These are phyloP conservation scores for Peromyscus melanophrys DNA, from an alignment of 2,797 vertebrate species.

Conservation along the genomic window DNA sequence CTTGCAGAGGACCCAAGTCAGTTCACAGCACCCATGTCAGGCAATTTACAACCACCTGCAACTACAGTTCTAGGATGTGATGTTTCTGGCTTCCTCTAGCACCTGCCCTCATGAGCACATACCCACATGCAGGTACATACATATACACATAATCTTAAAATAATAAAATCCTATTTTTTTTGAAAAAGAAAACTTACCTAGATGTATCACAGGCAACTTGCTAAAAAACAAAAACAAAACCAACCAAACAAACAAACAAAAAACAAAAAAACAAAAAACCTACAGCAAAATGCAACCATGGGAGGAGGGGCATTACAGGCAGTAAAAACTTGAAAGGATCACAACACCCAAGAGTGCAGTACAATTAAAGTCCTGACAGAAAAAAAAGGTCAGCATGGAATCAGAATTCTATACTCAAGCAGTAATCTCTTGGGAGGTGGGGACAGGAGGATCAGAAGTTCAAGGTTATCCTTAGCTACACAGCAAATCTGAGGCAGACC, in stretches of 20 bases:
- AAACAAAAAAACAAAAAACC: too few species aligned
- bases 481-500: not conserved
- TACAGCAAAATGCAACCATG: not conserved
- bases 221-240: not conserved
- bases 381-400: constrained; percentile 5
- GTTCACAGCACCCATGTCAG: not conserved
- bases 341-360: constrained; percentile 41
- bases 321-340: constrained; percentile 19
- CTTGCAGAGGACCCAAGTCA: not conserved
- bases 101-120: not conserved
- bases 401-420: not conserved
- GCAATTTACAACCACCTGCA: not conserved
- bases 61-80: not conserved
- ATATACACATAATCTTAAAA: not conserved
- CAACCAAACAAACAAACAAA: too few species aligned
- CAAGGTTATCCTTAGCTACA: not conserved
- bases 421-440: not conserved
- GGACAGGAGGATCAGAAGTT: not conserved
- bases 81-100: not conserved
- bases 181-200: not conserved
- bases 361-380: constrained; percentile 41
- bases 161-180: too few species aligned
- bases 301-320: not conserved
- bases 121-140: not conserved
- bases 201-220: not conserved